Base-by-base conservation (phyloP, 2,797 vertebrate species). In the Anguilla pacifica region DNA sequence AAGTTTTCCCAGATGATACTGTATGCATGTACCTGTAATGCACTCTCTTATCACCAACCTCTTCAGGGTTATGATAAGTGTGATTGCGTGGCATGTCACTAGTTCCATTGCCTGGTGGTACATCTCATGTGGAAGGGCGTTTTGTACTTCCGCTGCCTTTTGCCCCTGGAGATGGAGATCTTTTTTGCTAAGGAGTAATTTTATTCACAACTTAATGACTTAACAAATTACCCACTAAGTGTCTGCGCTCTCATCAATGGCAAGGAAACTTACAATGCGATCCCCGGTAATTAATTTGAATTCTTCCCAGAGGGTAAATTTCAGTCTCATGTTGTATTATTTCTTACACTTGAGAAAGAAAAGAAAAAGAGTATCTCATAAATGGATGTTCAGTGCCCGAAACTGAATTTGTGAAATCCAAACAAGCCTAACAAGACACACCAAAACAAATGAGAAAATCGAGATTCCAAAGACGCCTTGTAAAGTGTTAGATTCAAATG, bases 131-230 rank as follows among this genome's bases (percentile, higher is more conserved):
- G 77, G 35, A 46, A 79, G 77, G 77, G 77, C 39, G 17, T 79
- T 82, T 25, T 51, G 19, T 82, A 82, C 79, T 49, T 11, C 77
- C 10, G 77, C 43, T 51, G n/a, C 79, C 79, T 25, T 46, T 25
- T n/a, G 22, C 46, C 79, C 79, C 46, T 10, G 79, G 79, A 46
- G 79, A 82, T 3, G 19, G 46, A 82, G 79, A 82, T 82, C 43
- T 82, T 51, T 82, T 82, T 82, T 82, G 46, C 79, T 46, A 82
- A 82, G 46, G 43, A 82, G 79, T 82, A 51, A 82, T 82, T 82
- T 82, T 51, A 82, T 82, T 82, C 79, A 10, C 79, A 82, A 49
- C 43, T 51, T 82, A 82, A 82, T 51, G 79, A 82, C 79, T 82
- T 82, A 82, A 82, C 79, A 82, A 82, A 82, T 82, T 51, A 82